Percentiles rank a stretch among this genome's conserved stretches.
phyloP scores from a whole-genome alignment of 2,797 vertebrate species.

The Lycodopsis pacificus region DNA sequence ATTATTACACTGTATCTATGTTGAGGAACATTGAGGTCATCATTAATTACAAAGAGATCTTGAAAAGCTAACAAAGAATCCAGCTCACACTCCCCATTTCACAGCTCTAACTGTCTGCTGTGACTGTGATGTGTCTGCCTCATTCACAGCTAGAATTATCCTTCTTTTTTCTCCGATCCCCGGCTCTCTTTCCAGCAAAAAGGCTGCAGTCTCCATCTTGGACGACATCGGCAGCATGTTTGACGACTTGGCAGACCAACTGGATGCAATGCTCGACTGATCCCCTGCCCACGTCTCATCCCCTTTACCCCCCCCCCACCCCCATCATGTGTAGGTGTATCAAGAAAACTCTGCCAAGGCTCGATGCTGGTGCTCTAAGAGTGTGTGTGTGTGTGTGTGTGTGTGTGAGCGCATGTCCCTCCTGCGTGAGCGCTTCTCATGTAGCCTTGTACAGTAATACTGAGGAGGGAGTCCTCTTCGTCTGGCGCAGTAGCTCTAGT shows the following conservation, averaged over 20 bases:
- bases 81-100: neutral
- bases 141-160: constrained; percentile 9
- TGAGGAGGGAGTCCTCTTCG: constrained; percentile 56
- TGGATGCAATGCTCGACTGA: constrained; percentile 98
- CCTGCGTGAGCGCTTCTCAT: constrained; percentile 61
- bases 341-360: constrained; percentile 59
- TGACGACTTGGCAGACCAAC: constrained; percentile 96
- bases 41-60: neutral
- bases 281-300: constrained; percentile 43
- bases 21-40: neutral
- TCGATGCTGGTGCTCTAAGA: constrained; percentile 48
- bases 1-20: neutral
- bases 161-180: neutral
- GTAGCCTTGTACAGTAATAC: constrained; percentile 65
- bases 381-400: constrained; percentile 22
- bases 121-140: neutral
- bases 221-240: constrained; percentile 99
- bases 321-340: constrained; percentile 56
- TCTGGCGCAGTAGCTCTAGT: constrained; percentile 61
- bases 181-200: constrained; percentile 80
- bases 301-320: neutral
- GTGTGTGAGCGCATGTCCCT: constrained; percentile 36
- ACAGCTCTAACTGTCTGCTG: neutral
- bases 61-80: neutral
- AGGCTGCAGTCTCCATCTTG: constrained; percentile 94